Conservation (phyloP, 2,797 vertebrate species). For the Hipposideros larvatus region DNA sequence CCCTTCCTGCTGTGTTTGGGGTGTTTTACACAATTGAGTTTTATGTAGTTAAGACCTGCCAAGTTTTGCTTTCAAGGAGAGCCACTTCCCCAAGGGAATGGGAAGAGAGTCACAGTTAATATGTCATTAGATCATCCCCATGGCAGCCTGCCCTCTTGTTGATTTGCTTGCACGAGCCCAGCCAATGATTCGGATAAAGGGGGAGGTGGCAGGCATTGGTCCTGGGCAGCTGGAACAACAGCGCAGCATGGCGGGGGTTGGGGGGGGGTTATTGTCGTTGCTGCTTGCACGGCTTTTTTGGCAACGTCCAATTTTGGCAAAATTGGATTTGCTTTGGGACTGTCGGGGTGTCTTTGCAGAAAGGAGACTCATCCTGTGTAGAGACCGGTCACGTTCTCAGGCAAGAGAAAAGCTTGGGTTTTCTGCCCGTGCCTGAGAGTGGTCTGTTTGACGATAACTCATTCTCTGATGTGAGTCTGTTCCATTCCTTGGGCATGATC, state of each 20-base stretch:
- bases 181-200: background rate
- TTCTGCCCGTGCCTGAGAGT: background rate
- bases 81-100: slow-evolving; percentile 68
- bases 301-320: background rate
- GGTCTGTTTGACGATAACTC: background rate
- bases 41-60: slow-evolving; percentile 72
- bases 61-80: slow-evolving; percentile 83
- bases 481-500: background rate
- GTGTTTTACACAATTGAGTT: slow-evolving; percentile 67
- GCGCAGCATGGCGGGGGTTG: background rate
- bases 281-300: background rate
- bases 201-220: background rate
- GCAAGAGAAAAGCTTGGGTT: background rate
- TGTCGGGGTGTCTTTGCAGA: slow-evolving; percentile 43
- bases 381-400: background rate
- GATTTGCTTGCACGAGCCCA: background rate
- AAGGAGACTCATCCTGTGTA: background rate
- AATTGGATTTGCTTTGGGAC: slow-evolving; percentile 49
- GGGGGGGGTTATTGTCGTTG: no score
- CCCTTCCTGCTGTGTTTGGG: slow-evolving; percentile 54
- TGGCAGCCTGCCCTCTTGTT: slow-evolving; percentile 53
- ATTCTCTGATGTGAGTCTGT: background rate
- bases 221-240: background rate
- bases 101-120: slow-evolving; percentile 56
- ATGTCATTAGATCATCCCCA: background rate